Evolutionary conservation across 2,888 invertebrate species (phyloP), one percentile per base, ranked within the genome.

Genomic region (Tigriopus californicus): DNA sequence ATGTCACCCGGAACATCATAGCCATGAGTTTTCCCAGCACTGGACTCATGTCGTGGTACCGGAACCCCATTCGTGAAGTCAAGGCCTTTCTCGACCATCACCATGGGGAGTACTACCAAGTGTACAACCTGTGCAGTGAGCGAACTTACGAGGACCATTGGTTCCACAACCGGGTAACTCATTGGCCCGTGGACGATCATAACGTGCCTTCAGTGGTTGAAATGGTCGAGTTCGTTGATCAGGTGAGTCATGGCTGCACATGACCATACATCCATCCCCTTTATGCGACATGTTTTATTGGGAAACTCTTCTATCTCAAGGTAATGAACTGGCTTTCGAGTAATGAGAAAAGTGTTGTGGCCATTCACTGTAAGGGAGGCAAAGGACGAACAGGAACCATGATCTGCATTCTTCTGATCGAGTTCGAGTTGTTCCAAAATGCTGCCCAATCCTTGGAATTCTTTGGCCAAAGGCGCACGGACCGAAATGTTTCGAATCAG

Each of bases 331-430:
- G 72, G 70, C 67, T 74, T 66, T 65, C 66, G 18, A 65, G 65
- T 11, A 68, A 73, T 62, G 66, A 68, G 18, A 52, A 65, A 13
- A 74, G 75, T 65, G 68, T 75, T 10, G 71, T 74, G 40, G 74
- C 73, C 12, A 70, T 75, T 15, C 75, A 75, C 64, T 75, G 75
- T 65, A 74, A 75, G 65, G 75, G 74, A 15, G 75, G 75, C 1
- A 75, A 75, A 65, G 75, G 74, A 1, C 68, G 75, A 20, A 75
- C 75, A 5, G 75, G 75, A 13, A 73, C 74, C 18, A 71, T 75
- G 69, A 71, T 75, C 56, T 74, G 74, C 65, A 68, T 70, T 22
- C 73, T 73, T 71, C 67, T 75, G 10, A 69, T 75, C 2, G 71
- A 73, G 63, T 70, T 69, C 62, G 72, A 71, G 3, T 64, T 71